Conservation (phyloP, 30 jellyfish, hydroid and myxozoan genomes). For the Sanderia malayensis region DNA sequence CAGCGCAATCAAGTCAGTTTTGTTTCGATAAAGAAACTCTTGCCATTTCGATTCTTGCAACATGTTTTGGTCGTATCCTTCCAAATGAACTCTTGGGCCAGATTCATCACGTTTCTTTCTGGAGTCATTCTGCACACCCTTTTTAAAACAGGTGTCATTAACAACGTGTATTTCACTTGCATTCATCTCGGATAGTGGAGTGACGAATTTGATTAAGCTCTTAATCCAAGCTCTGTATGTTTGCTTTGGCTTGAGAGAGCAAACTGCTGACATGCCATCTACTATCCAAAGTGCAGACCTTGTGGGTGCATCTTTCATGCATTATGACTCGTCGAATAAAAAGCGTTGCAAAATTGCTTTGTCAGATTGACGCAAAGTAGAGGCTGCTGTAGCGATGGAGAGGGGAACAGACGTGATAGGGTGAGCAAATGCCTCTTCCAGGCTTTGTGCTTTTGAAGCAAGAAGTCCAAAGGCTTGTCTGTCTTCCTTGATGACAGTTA, state of each 20-base stretch:
- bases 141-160: slow-evolving; percentile 23
- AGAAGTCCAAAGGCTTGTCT: slow-evolving; percentile 6
- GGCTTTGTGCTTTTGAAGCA: neutral
- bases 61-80: slow-evolving; percentile 56
- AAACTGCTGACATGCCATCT: slow-evolving; percentile 40
- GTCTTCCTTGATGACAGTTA: slow-evolving; percentile 24
- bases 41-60: slow-evolving; percentile 47
- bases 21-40: slow-evolving; percentile 19
- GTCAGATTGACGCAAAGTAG: slow-evolving; percentile 17
- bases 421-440: slow-evolving; percentile 9
- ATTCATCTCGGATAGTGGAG: slow-evolving; percentile 20
- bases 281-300: slow-evolving; percentile 32
- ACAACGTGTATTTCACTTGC: slow-evolving; percentile 40
- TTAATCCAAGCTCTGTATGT: slow-evolving; percentile 40
- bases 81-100: slow-evolving; percentile 54
- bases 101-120: slow-evolving; percentile 38
- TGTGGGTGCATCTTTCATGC: slow-evolving; percentile 28
- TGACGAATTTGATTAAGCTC: slow-evolving; percentile 21
- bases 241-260: slow-evolving; percentile 35
- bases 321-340: slow-evolving; percentile 45
- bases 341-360: slow-evolving; percentile 35
- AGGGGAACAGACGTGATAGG: slow-evolving; percentile 8
- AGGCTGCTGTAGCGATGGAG: slow-evolving; percentile 13
- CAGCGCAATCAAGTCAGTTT: slow-evolving; percentile 41
- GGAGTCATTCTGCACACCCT: slow-evolving; percentile 38